Conservation (phyloP, 1,140 invertebrate genomes). For the Reticulitermes speratus region DNA sequence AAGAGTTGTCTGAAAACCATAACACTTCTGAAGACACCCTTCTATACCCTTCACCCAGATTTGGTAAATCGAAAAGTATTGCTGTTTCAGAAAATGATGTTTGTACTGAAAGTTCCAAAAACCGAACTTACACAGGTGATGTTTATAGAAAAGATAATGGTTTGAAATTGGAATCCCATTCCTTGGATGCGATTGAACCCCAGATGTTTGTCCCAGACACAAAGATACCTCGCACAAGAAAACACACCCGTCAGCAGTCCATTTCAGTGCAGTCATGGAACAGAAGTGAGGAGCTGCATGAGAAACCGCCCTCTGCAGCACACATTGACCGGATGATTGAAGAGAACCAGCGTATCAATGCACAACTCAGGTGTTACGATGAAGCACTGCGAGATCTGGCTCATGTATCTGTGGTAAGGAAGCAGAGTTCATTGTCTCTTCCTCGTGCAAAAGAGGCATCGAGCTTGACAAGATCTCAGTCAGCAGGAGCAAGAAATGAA, state of each 20-base stretch:
- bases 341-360: slow-evolving; percentile 39
- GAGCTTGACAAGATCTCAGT: slow-evolving; percentile 5
- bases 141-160: not conserved
- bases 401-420: slow-evolving; percentile 32
- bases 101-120: not conserved
- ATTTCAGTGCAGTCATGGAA: slow-evolving; percentile 28
- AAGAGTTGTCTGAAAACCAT: not conserved
- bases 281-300: slow-evolving; percentile 28
- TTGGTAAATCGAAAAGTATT: slow-evolving; percentile 13
- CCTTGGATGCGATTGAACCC: slow-evolving; percentile 37
- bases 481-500: slow-evolving; percentile 2
- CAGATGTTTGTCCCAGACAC: not conserved
- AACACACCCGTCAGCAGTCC: slow-evolving; percentile 31
- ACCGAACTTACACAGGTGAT: not conserved
- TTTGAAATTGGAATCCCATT: slow-evolving; percentile 36
- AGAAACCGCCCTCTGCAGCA: slow-evolving; percentile 21
- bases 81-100: not conserved
- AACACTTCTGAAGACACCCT: slow-evolving; percentile 21
- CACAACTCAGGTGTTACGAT: slow-evolving; percentile 42
- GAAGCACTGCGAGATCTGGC: slow-evolving; percentile 41
- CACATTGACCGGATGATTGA: slow-evolving; percentile 31
- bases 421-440: slow-evolving; percentile 32
- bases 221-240: slow-evolving; percentile 4
- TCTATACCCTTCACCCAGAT: slow-evolving; percentile 24
- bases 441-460: slow-evolving; percentile 21